Conservation (phyloP, 2,113 vertebrate species). For the Merops nubicus region DNA sequence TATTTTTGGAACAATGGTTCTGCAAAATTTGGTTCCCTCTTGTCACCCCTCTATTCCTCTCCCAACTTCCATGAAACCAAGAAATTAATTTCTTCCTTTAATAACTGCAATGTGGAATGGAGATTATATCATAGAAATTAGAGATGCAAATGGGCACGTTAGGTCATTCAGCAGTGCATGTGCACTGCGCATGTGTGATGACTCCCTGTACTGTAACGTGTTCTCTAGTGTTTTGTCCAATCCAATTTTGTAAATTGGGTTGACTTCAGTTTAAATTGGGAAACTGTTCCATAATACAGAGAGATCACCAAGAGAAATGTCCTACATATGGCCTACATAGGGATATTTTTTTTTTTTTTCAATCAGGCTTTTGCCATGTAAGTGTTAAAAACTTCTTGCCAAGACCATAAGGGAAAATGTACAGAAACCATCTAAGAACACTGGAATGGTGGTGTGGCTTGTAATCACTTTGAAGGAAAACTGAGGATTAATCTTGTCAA, state of each 20-base stretch:
- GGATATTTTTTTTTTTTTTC: not conserved
- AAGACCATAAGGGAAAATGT: not conserved
- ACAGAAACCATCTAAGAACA: not conserved
- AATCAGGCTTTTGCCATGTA: not conserved
- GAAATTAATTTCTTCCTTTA: conserved; percentile 44
- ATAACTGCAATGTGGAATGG: conserved; percentile 35
- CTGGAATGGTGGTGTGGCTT: not conserved
- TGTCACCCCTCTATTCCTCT: not conserved
- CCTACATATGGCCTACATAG: conserved; percentile 16
- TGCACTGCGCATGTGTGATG: not conserved
- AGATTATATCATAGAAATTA: conserved; percentile 51
- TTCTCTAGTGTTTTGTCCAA: conserved; percentile 49
- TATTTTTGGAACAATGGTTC: conserved; percentile 10
- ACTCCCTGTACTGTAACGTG: not conserved
- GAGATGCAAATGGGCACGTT: conserved; percentile 36
- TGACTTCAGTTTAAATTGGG: conserved; percentile 55
- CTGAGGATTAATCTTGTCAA: conserved; percentile 40
- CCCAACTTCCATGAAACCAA: conserved; percentile 21
- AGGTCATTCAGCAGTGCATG: conserved; percentile 39
- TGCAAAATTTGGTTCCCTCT: conserved; percentile 36
- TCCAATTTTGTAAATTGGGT: conserved; percentile 56
- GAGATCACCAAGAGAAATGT: conserved; percentile 35
- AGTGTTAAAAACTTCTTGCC: conserved; percentile 3
- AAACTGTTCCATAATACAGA: not conserved
- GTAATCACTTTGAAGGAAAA: conserved; percentile 27